Evolutionary conservation across 2,888 invertebrate genomes (phyloP), one percentile per base, ranked within the genome.

Genomic region (Timandra comae): DNA sequence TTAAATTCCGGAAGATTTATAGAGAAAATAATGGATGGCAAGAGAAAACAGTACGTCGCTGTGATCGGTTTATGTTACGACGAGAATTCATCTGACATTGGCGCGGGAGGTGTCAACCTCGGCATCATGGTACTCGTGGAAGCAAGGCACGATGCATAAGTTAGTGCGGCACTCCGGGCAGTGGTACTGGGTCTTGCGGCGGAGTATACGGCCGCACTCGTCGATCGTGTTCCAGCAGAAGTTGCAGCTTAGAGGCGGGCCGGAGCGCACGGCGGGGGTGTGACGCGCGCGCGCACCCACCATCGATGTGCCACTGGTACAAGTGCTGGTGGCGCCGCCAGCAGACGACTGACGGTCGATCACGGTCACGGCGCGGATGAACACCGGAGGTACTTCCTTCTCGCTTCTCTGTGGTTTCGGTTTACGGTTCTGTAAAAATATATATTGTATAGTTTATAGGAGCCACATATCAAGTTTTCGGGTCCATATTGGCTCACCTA

Each of bases 201-300:
- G 88, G 30, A 95, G 82, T 56, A 94, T 94, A 46, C 95, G 85
- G 21, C 94, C 94, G 74, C 92, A 91, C 27, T 89, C 90, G 68
- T 95, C 95, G 27, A 94, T 93, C 0, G 95, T 94, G 69, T 95
- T 95, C 95, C 95, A 95, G 77, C 95, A 95, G 69, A 91, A 95
- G 78, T 95, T 95, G 76, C 95, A 95, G 49, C 94, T 93, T 42
- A 95, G 79, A 2, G 95, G 94, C 3, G 95, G 94, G 0, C 95
- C 95, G 5, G 92, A 91, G 32, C 95, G 86, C 9, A 93, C 90
- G 6, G 92, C 93, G 5, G 95, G 95, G 63, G 95, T 95, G 75
- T 95, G 95, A 58, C 92, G 92, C 28, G 93, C 91, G 36, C 94
- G 73, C n/a, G 60, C 63, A 2, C 69, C 20, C 12, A 46, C 34